A percentile compares a stretch with the other conserved stretches of the same genome.
Evolutionary conservation across 1,140 invertebrate species (phyloP).

Genomic region (Acromyrmex charruanus): DNA sequence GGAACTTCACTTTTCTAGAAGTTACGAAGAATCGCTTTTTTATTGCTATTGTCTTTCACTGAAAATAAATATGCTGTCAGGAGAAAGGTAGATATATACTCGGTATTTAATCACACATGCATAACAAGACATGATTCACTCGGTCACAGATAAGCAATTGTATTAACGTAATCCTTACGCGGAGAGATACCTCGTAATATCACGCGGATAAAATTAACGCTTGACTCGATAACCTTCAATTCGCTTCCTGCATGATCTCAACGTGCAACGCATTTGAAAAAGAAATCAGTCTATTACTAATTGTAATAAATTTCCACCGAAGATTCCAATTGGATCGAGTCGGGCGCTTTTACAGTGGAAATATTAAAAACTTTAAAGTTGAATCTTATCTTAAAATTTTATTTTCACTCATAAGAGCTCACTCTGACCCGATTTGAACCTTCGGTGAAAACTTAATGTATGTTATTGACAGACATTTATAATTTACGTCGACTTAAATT

Average conservation of each 20-base stretch:
- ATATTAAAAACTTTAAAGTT: too few relatives aligned
- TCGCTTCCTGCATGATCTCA: not conserved
- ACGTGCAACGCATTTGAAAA: not conserved
- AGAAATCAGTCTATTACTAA: not conserved
- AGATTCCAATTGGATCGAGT: too few relatives aligned
- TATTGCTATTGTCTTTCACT: not conserved
- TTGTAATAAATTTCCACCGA: too few relatives aligned
- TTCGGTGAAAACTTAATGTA: too few relatives aligned
- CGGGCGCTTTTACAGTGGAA: too few relatives aligned
- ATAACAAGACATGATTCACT: constrained; percentile 40
- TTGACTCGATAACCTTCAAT: constrained; percentile 7
- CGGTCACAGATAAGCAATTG: constrained; percentile 17
- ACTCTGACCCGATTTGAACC: too few relatives aligned
- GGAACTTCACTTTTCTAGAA: not conserved
- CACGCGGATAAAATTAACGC: constrained; percentile 28
- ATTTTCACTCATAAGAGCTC: too few relatives aligned
- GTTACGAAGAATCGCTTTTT: not conserved
- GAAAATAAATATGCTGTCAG: constrained; percentile 25
- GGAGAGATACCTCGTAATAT: constrained; percentile 9
- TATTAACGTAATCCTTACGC: constrained; percentile 33
- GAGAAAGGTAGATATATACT: not conserved
- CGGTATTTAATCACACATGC: not conserved
- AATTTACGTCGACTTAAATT: not conserved
- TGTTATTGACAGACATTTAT: too few relatives aligned
- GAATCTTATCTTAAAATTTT: too few relatives aligned